These are phyloP conservation scores for Leucophenga maculata DNA, from an alignment of 2,888 invertebrate genomes.

Conservation along the genomic window DNA sequence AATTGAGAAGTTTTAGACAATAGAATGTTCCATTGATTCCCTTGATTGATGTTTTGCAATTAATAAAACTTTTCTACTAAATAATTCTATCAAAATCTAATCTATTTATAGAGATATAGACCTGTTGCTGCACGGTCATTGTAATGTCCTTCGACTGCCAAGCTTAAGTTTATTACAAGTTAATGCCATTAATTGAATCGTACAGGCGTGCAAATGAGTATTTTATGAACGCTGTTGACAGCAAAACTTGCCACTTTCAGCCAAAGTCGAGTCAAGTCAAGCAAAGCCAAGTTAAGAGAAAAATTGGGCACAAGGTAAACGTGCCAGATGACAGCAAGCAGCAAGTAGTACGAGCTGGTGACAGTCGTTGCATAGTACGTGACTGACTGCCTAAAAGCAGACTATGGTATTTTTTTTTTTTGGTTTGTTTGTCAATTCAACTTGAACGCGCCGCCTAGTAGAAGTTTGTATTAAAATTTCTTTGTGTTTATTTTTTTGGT, in stretches of 20 bases:
- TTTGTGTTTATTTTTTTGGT: neutral
- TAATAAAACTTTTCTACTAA: too few species aligned
- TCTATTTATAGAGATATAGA: too few species aligned
- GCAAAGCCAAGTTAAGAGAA: neutral
- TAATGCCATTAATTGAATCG: conserved; percentile 66
- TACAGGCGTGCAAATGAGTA: conserved; percentile 40
- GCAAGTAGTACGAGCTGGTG: neutral
- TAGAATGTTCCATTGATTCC: too few species aligned
- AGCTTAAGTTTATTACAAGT: conserved; percentile 44
- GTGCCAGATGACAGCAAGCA: neutral
- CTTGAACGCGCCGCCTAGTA: neutral
- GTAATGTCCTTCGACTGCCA: too few species aligned
- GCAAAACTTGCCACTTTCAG: neutral
- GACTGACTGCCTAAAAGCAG: conserved; percentile 25
- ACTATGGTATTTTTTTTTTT: conserved; percentile 2
- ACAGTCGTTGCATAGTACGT: conserved; percentile 18
- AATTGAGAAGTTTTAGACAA: too few species aligned
- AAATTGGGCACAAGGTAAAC: conserved; percentile 16
- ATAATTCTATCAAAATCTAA: too few species aligned
- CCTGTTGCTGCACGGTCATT: too few species aligned
- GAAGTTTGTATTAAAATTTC: too few species aligned
- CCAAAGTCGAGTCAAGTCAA: neutral
- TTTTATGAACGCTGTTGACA: conserved; percentile 35
- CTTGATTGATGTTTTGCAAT: too few species aligned
- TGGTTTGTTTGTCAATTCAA: neutral